Conservation (phyloP, 2,888 invertebrate species). For the Acleris cristana region DNA sequence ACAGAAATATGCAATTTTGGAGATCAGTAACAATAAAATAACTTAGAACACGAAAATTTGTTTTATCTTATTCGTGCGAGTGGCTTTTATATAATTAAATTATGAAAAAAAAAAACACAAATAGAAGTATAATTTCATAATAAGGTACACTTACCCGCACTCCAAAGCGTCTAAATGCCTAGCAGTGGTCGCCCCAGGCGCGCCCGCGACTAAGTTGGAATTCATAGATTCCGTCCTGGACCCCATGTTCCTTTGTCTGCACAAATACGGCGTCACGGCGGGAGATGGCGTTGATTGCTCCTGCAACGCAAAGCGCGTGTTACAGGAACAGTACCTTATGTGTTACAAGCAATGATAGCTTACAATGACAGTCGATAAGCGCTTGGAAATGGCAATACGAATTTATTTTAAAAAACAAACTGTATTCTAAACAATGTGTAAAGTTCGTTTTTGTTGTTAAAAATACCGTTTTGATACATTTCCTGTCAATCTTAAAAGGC, state of each 20-base stretch:
- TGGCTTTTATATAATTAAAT: no score
- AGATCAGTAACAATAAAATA: no score
- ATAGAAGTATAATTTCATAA: no score
- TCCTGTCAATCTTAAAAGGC: no score
- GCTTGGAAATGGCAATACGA: slow-evolving; percentile 10
- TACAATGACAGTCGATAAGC: slow-evolving; percentile 4
- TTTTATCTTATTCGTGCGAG: no score
- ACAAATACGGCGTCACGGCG: slow-evolving; percentile 90
- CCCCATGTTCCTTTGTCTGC: slow-evolving; percentile 90
- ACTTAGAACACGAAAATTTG: no score
- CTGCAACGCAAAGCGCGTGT: slow-evolving; percentile 51
- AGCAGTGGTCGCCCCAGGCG: slow-evolving; percentile 50
- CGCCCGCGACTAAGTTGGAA: slow-evolving; percentile 58
- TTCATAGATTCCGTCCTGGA: slow-evolving; percentile 77
- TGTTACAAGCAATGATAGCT: slow-evolving; percentile 17
- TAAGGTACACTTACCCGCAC: slow-evolving; percentile 66
- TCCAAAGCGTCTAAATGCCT: slow-evolving; percentile 76
- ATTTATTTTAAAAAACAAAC: background rate
- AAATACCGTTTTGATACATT: background rate
- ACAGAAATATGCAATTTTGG: no score
- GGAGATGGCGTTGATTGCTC: slow-evolving; percentile 87
- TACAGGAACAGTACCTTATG: background rate
- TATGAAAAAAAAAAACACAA: no score
- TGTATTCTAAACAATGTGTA: no score
- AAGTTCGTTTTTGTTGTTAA: background rate